Conservation (phyloP, 1,140 invertebrate genomes). For the Achroia grisella region DNA sequence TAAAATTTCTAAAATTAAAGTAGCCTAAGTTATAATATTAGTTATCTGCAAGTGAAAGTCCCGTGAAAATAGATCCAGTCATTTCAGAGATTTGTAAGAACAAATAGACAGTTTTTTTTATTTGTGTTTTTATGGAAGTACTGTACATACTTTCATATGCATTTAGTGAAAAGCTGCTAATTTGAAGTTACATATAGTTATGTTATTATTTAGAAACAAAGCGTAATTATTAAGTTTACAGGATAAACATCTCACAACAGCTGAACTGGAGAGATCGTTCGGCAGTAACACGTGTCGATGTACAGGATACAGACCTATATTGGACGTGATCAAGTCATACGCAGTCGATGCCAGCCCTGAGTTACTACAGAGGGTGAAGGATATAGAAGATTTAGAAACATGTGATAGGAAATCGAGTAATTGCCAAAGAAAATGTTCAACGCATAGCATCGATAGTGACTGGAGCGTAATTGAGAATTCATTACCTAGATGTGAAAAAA, state of each 20-base stretch:
- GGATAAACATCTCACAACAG: conserved; percentile 75
- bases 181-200: too few relatives aligned
- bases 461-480: conserved; percentile 37
- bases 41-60: too few relatives aligned
- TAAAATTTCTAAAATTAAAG: too few relatives aligned
- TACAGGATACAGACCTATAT: conserved; percentile 90
- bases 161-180: too few relatives aligned
- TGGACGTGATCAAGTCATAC: conserved; percentile 87
- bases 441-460: conserved; percentile 27
- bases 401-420: conserved; percentile 25
- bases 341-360: conserved; percentile 75
- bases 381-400: conserved; percentile 75
- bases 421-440: conserved; percentile 42
- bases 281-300: conserved; percentile 91
- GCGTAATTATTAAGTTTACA: conserved; percentile 37
- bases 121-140: too few relatives aligned
- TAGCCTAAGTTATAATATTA: too few relatives aligned
- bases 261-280: conserved; percentile 83
- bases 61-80: too few relatives aligned
- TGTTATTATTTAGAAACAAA: too few relatives aligned
- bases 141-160: too few relatives aligned
- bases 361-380: conserved; percentile 68
- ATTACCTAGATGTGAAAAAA: conserved; percentile 1
- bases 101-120: too few relatives aligned
- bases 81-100: too few relatives aligned